Evolutionary conservation across 2,888 invertebrate species (phyloP).

Genomic region (Apantesis nais): DNA sequence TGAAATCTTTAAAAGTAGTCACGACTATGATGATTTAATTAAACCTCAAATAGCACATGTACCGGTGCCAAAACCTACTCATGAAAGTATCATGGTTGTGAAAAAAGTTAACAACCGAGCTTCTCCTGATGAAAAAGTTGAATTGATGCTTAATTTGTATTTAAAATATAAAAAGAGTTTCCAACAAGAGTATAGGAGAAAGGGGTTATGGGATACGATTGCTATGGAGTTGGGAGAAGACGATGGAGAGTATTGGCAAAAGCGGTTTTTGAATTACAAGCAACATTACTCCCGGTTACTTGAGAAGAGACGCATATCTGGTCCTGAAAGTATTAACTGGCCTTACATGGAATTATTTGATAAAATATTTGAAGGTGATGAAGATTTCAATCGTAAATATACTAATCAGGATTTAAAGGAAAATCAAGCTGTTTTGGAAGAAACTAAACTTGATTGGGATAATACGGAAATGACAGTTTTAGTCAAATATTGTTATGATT

Average conservation of each 20-base stretch:
- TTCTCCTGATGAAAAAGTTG: conserved; percentile 63
- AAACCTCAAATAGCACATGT: neutral
- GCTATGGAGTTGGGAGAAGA: conserved; percentile 70
- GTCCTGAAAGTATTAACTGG: conserved; percentile 64
- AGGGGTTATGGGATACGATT: conserved; percentile 73
- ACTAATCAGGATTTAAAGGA: conserved; percentile 29
- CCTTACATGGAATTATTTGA: conserved; percentile 73
- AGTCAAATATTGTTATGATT: conserved; percentile 75
- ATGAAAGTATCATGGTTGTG: conserved; percentile 52
- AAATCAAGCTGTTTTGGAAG: conserved; percentile 22
- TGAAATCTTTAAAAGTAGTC: conserved; percentile 40
- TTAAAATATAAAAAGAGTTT: conserved; percentile 66
- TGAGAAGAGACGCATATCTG: conserved; percentile 58
- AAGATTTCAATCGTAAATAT: conserved; percentile 66
- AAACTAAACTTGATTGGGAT: conserved; percentile 58
- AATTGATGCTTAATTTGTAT: conserved; percentile 69
- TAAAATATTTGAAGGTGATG: conserved; percentile 69
- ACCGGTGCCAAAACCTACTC: conserved; percentile 19
- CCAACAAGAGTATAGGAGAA: conserved; percentile 61
- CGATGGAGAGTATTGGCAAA: conserved; percentile 75
- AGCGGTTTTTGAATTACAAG: conserved; percentile 74
- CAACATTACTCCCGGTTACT: conserved; percentile 74
- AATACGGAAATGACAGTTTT: conserved; percentile 69
- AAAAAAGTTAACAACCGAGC: conserved; percentile 52
- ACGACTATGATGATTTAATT: conserved; percentile 1